Evolutionary conservation across 2,888 invertebrate genomes (phyloP), one percentile per base, ranked within the genome.

Genomic region (Drosophila sordidula): DNA sequence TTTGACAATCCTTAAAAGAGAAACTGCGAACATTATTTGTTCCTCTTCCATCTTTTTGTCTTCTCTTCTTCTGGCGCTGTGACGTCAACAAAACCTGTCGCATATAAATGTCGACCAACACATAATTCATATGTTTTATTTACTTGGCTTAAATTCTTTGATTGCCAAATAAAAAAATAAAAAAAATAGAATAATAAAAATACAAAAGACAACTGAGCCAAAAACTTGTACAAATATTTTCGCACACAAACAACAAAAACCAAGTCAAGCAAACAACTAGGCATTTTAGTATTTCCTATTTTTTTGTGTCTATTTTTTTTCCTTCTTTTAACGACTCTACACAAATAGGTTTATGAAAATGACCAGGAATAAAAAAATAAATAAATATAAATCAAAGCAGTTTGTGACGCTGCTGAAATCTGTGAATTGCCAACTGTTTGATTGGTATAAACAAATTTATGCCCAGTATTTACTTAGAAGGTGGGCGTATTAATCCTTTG

Each of bases 111-210:
- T 66, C 62, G 45, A 22, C 8, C 32, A 36, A 42, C 73, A 66
- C 80, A 85, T 86, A 88, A 87, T 78, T 85, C 75, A 88, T 75
- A 73, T 88, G 89, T 88, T 88, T 85, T 86, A 88, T 86, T 80
- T 83, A 67, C 78, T 72, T 68, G 78, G 63, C 75, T 74, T 69
- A 45, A 74, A 78, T 77, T 75, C 72, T 73, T 80, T 70, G 70
- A 74, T 79, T 69, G 64, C 42, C 65, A 66, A 62, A 63, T 54
- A 49, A 63, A 46, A 58, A 61, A 52, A 45, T 9, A 32, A 44
- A 18, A 42, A 39, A 8, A 18, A 18, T 18, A 2, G 12, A 34
- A 36, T 44, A 44, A 44, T 54, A 44, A 25, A 54, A 54, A 39
- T 16, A 14, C 16, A 16, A 16, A 14, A 47, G 38, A 47, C 62